Evolutionary conservation across 2,888 invertebrate species (phyloP).

Genomic region (Antitype chi): DNA sequence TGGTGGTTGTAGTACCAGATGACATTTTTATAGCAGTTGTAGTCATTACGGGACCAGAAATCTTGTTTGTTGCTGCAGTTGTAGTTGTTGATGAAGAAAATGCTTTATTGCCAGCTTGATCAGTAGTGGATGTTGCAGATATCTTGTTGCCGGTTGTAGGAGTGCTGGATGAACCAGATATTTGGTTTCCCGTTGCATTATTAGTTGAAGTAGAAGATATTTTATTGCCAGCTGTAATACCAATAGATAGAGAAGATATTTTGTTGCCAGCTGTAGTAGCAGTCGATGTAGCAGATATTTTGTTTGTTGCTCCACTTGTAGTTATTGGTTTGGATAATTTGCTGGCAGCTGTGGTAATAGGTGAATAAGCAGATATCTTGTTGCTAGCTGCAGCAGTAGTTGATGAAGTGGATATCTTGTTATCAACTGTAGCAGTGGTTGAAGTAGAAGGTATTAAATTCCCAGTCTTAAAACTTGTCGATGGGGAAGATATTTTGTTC

Average conservation of each 20-base stretch:
- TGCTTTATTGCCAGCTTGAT: conserved; percentile 16
- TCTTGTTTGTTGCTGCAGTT: conserved; percentile 24
- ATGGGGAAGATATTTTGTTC: conserved; percentile 7
- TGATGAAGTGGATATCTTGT: conserved; percentile 3
- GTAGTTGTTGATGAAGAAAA: neutral
- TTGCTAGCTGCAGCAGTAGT: neutral
- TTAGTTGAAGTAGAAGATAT: conserved; percentile 3
- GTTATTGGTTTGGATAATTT: conserved; percentile 12
- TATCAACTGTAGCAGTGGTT: neutral
- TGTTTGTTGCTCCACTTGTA: neutral
- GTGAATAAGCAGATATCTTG: conserved; percentile 6
- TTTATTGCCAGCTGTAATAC: neutral
- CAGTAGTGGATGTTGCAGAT: neutral
- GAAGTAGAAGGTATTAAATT: conserved; percentile 19
- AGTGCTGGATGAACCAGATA: conserved; percentile 1
- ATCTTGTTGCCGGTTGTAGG: neutral
- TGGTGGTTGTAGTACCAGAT: neutral
- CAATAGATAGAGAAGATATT: neutral
- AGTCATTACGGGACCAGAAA: neutral
- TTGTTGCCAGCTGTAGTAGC: conserved; percentile 1
- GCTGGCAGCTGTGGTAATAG: neutral
- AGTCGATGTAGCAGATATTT: conserved; percentile 2
- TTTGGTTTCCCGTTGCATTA: neutral
- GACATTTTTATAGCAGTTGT: conserved; percentile 18
- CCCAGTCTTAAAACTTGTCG: neutral